These are phyloP conservation scores for Protonibea diacanthus DNA, from an alignment of 2,797 vertebrate genomes.

Conservation along the genomic window DNA sequence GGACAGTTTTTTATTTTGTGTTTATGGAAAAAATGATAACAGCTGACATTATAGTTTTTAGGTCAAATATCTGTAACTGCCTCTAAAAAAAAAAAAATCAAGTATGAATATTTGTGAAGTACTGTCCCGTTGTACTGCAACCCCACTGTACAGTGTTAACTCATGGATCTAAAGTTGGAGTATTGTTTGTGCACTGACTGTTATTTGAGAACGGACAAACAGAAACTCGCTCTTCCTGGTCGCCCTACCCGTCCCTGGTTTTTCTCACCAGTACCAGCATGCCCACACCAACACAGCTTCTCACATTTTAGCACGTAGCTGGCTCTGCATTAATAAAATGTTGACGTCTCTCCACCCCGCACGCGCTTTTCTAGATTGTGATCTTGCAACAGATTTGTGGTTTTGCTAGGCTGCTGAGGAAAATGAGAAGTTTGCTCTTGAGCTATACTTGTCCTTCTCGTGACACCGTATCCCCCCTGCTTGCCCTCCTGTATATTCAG, in stretches of 20 bases:
- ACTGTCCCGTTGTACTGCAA: too few relatives aligned
- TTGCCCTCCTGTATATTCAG: background rate
- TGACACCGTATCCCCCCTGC: too few relatives aligned
- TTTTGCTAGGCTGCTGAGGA: background rate
- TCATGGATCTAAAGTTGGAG: background rate
- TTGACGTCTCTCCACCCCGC: background rate
- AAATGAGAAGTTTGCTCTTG: background rate
- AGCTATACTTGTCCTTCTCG: background rate
- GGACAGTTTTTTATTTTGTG: constrained; percentile 9
- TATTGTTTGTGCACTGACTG: background rate
- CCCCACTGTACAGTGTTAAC: background rate
- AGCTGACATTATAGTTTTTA: background rate
- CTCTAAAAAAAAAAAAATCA: too few relatives aligned
- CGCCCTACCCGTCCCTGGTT: too few relatives aligned
- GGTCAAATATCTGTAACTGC: too few relatives aligned
- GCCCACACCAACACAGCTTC: background rate
- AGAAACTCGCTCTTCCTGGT: too few relatives aligned
- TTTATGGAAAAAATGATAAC: background rate
- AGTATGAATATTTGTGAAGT: too few relatives aligned
- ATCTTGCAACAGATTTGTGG: background rate
- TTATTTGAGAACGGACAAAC: too few relatives aligned
- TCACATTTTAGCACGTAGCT: background rate
- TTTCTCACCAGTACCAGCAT: constrained; percentile 3
- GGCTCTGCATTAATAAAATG: too few relatives aligned
- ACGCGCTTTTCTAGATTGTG: background rate